Percentiles rank a stretch among this genome's conserved stretches.
phyloP scores from a whole-genome alignment of 1,140 invertebrate genomes.

The Hycleus cichorii region DNA sequence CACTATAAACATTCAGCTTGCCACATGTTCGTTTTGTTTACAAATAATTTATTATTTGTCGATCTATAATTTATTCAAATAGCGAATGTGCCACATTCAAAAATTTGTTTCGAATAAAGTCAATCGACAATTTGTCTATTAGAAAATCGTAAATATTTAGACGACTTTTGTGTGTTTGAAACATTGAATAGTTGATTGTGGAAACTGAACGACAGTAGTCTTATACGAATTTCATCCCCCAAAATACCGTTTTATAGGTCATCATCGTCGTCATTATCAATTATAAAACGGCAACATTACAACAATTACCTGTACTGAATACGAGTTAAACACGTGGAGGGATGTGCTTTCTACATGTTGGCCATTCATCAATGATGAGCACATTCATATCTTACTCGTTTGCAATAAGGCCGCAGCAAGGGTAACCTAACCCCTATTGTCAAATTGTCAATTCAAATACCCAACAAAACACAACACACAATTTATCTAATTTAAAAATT shows the following conservation, averaged over 20 bases:
- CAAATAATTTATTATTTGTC: not conserved
- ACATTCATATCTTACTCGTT: constrained; percentile 28
- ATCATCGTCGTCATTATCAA: constrained; percentile 1
- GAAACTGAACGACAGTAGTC: constrained; percentile 21
- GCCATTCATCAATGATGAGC: constrained; percentile 11
- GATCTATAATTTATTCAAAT: not conserved
- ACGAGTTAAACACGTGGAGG: constrained; percentile 1
- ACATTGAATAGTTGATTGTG: not conserved
- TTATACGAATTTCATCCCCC: constrained; percentile 22
- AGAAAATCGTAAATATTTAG: not conserved
- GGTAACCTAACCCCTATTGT: constrained; percentile 36
- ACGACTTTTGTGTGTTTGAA: too few relatives aligned
- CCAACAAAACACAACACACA: too few relatives aligned
- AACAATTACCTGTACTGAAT: constrained; percentile 3
- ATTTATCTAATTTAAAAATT: constrained; percentile 8
- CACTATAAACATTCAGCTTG: constrained; percentile 42
- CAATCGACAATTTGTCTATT: not conserved
- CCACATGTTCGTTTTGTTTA: constrained; percentile 29
- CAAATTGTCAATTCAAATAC: not conserved
- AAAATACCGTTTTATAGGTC: constrained; percentile 28
- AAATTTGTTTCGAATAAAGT: not conserved
- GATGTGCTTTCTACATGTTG: constrained; percentile 19
- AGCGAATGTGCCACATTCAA: not conserved
- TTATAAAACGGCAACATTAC: not conserved
- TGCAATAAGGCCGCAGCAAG: constrained; percentile 33